These are phyloP conservation scores for Pterobdella sp. DNA, from an alignment of 2,888 invertebrate genomes.

Conservation along the genomic window DNA sequence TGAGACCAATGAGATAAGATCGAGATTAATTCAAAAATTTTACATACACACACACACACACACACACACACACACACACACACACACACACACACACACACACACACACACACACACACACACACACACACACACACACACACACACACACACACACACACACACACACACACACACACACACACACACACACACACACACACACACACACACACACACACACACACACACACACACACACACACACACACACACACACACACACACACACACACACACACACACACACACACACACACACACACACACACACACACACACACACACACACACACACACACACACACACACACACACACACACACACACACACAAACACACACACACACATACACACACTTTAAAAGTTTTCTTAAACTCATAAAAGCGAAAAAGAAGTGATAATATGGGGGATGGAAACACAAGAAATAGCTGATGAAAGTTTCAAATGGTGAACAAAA, in stretches of 20 bases:
- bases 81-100: slow-evolving; percentile 12
- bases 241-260: slow-evolving; percentile 16
- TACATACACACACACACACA: slow-evolving; percentile 7
- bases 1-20: neutral
- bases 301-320: slow-evolving; percentile 15
- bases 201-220: slow-evolving; percentile 20
- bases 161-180: slow-evolving; percentile 17
- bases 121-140: slow-evolving; percentile 16
- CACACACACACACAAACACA: slow-evolving; percentile 14
- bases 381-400: slow-evolving; percentile 2
- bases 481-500: too few relatives aligned
- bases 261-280: slow-evolving; percentile 12
- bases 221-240: slow-evolving; percentile 14
- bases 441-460: too few relatives aligned
- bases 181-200: slow-evolving; percentile 16
- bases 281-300: slow-evolving; percentile 7
- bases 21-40: neutral
- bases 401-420: neutral
- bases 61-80: neutral
- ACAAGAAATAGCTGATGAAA: too few relatives aligned
- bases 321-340: slow-evolving; percentile 19
- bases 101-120: slow-evolving; percentile 19
- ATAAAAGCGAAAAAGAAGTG: too few relatives aligned
- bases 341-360: slow-evolving; percentile 16
- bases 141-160: slow-evolving; percentile 19